Conservation (phyloP, 1,140 invertebrate genomes). For the Chironomus striatipennis region DNA sequence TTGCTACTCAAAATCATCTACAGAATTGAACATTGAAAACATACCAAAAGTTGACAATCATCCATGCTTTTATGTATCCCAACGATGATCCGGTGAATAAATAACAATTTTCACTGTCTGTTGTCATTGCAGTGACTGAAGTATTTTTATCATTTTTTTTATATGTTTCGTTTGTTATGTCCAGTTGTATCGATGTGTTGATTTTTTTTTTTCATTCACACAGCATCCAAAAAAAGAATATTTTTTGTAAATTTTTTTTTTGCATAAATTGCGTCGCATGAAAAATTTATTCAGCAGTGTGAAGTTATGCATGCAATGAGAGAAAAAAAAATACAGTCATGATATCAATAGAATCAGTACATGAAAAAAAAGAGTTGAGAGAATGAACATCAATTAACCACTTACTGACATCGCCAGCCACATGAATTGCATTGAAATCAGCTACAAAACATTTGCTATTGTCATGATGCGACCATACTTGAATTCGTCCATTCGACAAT, state of each 20-base stretch:
- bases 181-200: not conserved
- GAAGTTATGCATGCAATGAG: not conserved
- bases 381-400: conserved; percentile 22
- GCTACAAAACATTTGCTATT: conserved; percentile 49
- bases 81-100: conserved; percentile 56
- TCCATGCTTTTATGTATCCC: conserved; percentile 65
- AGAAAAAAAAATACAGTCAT: not conserved
- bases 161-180: too few species aligned
- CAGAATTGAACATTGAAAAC: conserved; percentile 25
- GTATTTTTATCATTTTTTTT: not conserved
- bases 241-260: not conserved
- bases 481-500: conserved; percentile 56
- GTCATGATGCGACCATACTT: conserved; percentile 64
- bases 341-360: not conserved
- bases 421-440: conserved; percentile 54
- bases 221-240: not conserved
- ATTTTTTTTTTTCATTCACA: not conserved
- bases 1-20: not conserved
- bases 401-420: conserved; percentile 43
- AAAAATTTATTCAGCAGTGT: not conserved
- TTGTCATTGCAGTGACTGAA: conserved; percentile 53
- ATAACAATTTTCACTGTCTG: conserved; percentile 54
- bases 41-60: conserved; percentile 51
- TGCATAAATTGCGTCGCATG: not conserved
- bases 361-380: not conserved